Evolutionary conservation across 2,797 vertebrate species (phyloP), one percentile per base, ranked within the genome.

Genomic region (Eupleurogrammus muticus): DNA sequence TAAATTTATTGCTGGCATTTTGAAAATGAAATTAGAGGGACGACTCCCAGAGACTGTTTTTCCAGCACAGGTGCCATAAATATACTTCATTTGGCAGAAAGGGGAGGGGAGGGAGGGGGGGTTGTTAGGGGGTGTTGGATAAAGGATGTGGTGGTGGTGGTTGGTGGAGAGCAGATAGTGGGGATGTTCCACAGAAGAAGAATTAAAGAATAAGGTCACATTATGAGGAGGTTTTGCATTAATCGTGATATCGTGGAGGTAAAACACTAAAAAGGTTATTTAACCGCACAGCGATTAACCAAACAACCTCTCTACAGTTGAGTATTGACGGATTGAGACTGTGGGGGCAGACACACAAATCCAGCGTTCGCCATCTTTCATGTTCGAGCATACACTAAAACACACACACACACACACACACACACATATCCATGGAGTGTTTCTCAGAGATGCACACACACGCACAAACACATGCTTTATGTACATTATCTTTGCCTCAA

Each of bases 1-100:
- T 86, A 90, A 92, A 94, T 93, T 92, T 93, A 94, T 86, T 88
- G 91, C 88, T 84, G 89, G 75, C 89, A 81, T 88, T 95, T 94
- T 92, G 89, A 92, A 92, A 93, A 92, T 86, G 81, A 90, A 93
- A 93, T 92, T 91, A 93, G 85, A 91, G 83, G 83, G 91, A 93
- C 63, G 66, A 85, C 84, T 93, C 86, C 77, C 67, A 62, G 89
- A 94, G 91, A 89, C 88, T 91, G 84, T 78, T 94, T 94, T 89
- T 85, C 82, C 88, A 85, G 86, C 77, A 75, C 85, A 90, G 90
- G 92, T 92, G 89, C 91, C 93, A 92, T 90, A 94, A 93, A 92
- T 93, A 94, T 82, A 90, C 85, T 92, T 90, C 75, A 87, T 93
- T 87, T 90, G 87, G 86, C 89, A 86, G 87, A 63, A 46, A 44